Percentiles rank a stretch among this genome's conserved stretches.
Conservation (phyloP, 2,888 invertebrate species). For the Cryptus viduatorius region DNA sequence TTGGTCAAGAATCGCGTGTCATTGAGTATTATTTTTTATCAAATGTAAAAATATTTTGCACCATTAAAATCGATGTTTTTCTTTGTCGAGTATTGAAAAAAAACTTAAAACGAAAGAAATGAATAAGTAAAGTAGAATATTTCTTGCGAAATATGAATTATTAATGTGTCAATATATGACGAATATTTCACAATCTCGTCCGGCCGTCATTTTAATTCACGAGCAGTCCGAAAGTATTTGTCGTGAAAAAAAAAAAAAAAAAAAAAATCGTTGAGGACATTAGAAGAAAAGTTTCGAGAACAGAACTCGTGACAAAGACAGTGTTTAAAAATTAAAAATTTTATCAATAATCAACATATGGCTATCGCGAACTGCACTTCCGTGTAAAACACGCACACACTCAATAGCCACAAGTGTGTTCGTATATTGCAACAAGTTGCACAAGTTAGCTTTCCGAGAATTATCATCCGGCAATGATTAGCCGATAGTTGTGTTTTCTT, state of each 20-base stretch:
- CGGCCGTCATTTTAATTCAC: background rate
- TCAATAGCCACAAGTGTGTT: background rate
- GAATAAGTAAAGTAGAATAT: background rate
- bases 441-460: slow-evolving; percentile 25
- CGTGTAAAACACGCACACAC: background rate
- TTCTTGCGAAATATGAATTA: background rate
- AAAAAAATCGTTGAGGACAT: background rate
- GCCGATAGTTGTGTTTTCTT: background rate
- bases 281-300: background rate
- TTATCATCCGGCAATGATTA: background rate
- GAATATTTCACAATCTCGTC: background rate
- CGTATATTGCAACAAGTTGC: slow-evolving; percentile 39
- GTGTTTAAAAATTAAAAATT: background rate
- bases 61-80: background rate
- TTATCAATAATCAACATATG: background rate
- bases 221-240: background rate
- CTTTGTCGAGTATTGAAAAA: background rate
- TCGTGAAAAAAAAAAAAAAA: background rate
- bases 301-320: background rate
- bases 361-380: background rate
- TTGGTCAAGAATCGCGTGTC: background rate
- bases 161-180: background rate
- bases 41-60: background rate
- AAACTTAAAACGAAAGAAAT: background rate
- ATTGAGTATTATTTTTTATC: background rate